Conservation (phyloP, 2,797 vertebrate species). For the Ispidina picta region DNA sequence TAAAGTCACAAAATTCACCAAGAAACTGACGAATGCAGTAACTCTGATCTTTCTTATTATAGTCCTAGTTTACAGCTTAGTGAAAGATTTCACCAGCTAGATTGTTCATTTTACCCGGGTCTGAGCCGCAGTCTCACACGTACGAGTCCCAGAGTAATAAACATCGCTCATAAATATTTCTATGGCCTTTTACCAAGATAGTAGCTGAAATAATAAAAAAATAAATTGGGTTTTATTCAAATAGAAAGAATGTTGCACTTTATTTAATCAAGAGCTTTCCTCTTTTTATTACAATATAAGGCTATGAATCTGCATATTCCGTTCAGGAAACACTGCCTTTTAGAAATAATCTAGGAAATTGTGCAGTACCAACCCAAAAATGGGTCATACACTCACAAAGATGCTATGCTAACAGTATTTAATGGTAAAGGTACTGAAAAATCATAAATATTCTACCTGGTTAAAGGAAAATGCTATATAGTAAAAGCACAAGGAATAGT, state of each 20-base stretch:
- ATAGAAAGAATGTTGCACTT: neutral
- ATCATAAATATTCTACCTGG: neutral
- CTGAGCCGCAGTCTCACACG: neutral
- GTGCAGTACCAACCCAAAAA: neutral
- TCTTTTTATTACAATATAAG: neutral
- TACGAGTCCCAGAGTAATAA: neutral
- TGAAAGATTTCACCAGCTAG: conserved; percentile 16
- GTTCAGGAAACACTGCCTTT: neutral
- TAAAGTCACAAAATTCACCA: conserved; percentile 61
- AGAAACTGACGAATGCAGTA: conserved; percentile 45
- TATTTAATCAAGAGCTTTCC: neutral
- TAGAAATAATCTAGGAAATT: neutral
- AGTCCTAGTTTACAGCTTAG: neutral
- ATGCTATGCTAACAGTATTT: neutral
- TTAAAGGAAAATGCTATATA: neutral
- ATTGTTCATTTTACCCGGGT: neutral
- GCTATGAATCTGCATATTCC: neutral
- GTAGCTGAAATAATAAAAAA: neutral
- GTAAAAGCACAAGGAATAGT: neutral
- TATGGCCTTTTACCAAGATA: neutral
- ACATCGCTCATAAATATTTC: neutral
- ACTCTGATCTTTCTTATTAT: conserved; percentile 2
- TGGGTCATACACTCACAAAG: neutral
- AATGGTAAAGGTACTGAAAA: neutral
- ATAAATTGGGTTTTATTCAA: neutral